These are phyloP conservation scores for Morone chrysops DNA, from an alignment of 2,113 vertebrate species.

Conservation along the genomic window DNA sequence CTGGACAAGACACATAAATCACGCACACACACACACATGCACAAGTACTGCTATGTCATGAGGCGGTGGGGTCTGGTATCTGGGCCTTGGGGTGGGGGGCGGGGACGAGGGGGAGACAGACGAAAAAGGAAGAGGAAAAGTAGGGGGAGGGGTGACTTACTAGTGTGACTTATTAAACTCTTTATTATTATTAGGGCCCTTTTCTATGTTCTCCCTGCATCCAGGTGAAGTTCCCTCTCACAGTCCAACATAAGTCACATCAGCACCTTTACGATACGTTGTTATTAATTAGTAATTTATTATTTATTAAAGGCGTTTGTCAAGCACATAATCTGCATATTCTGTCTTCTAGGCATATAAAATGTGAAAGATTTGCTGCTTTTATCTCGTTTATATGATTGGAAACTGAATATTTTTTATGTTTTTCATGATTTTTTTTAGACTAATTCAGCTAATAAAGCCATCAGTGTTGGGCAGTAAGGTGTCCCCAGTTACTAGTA, in stretches of 20 bases:
- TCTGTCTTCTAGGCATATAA: too few species aligned
- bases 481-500: too few species aligned
- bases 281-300: too few species aligned
- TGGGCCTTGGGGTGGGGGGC: slow-evolving; percentile 46
- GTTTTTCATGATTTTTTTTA: too few species aligned
- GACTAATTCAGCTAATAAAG: too few species aligned
- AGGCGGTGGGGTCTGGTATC: slow-evolving; percentile 61
- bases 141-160: slow-evolving; percentile 47
- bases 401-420: too few species aligned
- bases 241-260: not conserved
- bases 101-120: slow-evolving; percentile 16
- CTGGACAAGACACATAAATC: slow-evolving; percentile 81
- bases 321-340: too few species aligned
- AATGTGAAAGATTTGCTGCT: too few species aligned
- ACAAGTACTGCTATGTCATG: slow-evolving; percentile 57
- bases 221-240: not conserved
- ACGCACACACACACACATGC: slow-evolving; percentile 37
- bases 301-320: too few species aligned
- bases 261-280: too few species aligned
- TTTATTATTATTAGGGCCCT: not conserved
- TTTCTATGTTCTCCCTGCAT: not conserved
- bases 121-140: not conserved
- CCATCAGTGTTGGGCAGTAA: too few species aligned
- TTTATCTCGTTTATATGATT: too few species aligned
- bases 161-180: not conserved